These are phyloP conservation scores for Probosciger aterrimus DNA, from an alignment of 2,113 vertebrate species.

Conservation along the genomic window DNA sequence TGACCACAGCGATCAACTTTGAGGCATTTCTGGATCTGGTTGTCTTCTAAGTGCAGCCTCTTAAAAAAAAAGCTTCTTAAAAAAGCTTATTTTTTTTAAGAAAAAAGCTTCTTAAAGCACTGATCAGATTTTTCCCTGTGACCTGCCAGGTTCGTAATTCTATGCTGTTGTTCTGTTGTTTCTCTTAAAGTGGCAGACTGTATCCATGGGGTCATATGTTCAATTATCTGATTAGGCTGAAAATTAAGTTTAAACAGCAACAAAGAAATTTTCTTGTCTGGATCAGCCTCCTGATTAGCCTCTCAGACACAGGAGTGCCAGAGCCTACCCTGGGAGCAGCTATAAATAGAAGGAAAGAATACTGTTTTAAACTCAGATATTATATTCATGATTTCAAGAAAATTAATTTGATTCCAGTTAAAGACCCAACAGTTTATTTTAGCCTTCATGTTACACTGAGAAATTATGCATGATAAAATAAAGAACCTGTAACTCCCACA, in stretches of 20 bases:
- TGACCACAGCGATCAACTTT: background rate
- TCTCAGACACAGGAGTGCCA: background rate
- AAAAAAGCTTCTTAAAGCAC: background rate
- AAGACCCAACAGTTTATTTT: background rate
- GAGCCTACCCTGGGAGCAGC: background rate
- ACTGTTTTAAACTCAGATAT: background rate
- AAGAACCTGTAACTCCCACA: background rate
- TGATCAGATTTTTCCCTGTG: background rate
- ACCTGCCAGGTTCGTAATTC: background rate
- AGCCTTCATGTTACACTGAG: background rate
- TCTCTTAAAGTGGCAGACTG: background rate
- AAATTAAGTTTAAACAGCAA: constrained; percentile 12
- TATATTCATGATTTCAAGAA: background rate
- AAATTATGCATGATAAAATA: background rate
- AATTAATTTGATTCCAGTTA: background rate
- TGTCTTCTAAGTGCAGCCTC: background rate
- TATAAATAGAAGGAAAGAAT: background rate
- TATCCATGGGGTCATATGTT: background rate
- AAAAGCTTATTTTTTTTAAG: too few relatives aligned
- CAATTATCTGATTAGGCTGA: constrained; percentile 7
- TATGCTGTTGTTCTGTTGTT: background rate
- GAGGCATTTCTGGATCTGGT: background rate
- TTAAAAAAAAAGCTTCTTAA: background rate
- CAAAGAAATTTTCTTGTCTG: background rate
- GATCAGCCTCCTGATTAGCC: background rate